Evolutionary conservation across 2,797 vertebrate species (phyloP).

Genomic region (Triplophysa bombifrons): DNA sequence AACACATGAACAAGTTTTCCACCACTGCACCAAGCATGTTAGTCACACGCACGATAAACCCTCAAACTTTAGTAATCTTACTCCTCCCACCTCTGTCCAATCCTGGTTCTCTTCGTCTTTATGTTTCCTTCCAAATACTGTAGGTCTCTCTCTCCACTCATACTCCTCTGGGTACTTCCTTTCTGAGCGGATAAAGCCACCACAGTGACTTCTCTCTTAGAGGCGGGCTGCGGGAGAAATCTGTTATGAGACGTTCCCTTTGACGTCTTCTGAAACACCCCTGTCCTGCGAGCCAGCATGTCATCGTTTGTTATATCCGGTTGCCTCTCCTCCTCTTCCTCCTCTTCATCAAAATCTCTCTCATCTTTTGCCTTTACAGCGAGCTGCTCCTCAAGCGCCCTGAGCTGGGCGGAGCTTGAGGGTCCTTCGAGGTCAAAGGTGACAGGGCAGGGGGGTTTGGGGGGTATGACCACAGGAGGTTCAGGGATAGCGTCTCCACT

Average conservation of each 20-base stretch:
- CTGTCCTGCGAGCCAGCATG: conserved; percentile 83
- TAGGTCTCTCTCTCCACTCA: conserved; percentile 18
- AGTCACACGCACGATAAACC: conserved; percentile 21
- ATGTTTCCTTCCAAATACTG: conserved; percentile 47
- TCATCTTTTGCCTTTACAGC: conserved; percentile 65
- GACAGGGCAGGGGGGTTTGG: conserved; percentile 30
- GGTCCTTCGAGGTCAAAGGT: conserved; percentile 31
- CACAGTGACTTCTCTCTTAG: conserved; percentile 48
- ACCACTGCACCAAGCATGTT: conserved; percentile 1
- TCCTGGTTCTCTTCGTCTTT: conserved; percentile 56
- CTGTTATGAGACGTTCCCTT: conserved; percentile 61
- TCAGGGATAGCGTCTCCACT: conserved; percentile 54
- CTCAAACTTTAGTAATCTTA: conserved; percentile 1
- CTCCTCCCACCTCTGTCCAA: conserved; percentile 59
- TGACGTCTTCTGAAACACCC: conserved; percentile 74
- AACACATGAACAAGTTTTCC: not conserved
- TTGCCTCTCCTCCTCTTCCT: conserved; percentile 64
- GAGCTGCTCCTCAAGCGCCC: conserved; percentile 65
- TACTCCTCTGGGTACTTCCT: conserved; percentile 9
- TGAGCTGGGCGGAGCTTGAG: conserved; percentile 59
- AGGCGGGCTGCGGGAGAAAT: conserved; percentile 72
- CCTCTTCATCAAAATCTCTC: conserved; percentile 63
- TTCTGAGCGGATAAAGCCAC: conserved; percentile 6
- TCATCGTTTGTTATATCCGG: conserved; percentile 84
- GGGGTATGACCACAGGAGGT: conserved; percentile 39